Evolutionary conservation across 2,113 vertebrate genomes (phyloP), one percentile per base, ranked within the genome.

Genomic region (Atrichornis clamosus): DNA sequence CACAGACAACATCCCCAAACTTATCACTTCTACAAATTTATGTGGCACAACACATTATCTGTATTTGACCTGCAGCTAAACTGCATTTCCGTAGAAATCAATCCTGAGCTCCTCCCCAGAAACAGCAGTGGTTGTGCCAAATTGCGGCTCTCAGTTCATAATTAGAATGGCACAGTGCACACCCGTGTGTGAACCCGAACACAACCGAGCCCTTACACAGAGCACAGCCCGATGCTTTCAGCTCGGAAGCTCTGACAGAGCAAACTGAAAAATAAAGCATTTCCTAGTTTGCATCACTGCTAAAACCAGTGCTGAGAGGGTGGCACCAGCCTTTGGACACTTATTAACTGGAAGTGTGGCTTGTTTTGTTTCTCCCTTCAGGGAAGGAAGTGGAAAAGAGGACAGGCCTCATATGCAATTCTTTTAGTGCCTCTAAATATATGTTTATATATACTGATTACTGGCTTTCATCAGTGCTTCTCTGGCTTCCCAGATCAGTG

Each of bases 181-280:
- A 8, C 13, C 22, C 1, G 0, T 4, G 49, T 9, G 13, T 15
- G 47, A 44, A 27, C 13, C 56, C 6, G 78, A 42, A 62, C 18
- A 2, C 64, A 77, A 33, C 35, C 0, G 0, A 77, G 49, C 18
- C 3, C 0, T 12, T 17, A 9, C 23, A 11, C 2, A 4, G 49
- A 60, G 56, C 81, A 11, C 5, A 53, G 63, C 37, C 65, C 28
- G 27, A 2, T 0, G 26, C 35, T 47, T 23, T 20, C 84, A 64
- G 63, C 64, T 55, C 13, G 0, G 30, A 27, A 84, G 24, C 14
- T 52, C 82, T 83, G 73, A 91, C 74, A 81, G 74, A 76, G 50
- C 52, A 58, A 49, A 67, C 6, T 47, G 15, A 32, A 53, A 85
- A 76, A 82, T 20, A 62, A 79, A 93, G 81, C 12, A 76, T 44